Base-by-base conservation (phyloP, 2,797 vertebrate species). In the Lycodopsis pacificus region DNA sequence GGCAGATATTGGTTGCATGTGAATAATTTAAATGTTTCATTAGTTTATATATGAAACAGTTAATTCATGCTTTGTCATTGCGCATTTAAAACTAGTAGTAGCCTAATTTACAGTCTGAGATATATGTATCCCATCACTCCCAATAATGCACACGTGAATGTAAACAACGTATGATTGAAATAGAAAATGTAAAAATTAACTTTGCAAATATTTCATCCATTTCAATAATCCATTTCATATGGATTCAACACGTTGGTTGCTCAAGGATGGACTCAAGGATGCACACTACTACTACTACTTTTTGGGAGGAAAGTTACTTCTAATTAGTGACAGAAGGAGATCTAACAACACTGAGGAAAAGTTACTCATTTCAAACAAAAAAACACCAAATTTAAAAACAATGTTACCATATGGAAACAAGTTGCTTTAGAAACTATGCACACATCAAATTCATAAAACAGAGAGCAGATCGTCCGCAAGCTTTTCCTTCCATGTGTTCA, bases 401-500 rank as follows among this genome's bases (percentile, higher is more conserved):
- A 7, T 12, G 11, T 2, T 22, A 27, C 4, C 10, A 25, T 27
- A 36, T 10, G 4, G 7, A 58, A 75, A 59, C 44, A 20, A 19
- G 17, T 49, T 48, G 38, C 15, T 58, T 36, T 48, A 7, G 30
- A 58, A 49, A 58, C 25, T 36, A 15, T 48, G 5, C 9, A 19
- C 9, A 34, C 4, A 22, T 46, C 9, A 25, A 17, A 63, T 17
- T 42, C 7, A 51, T 32, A 0, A 76, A 80, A 56, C 3, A 19
- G 22, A 69, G 9, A 54, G 46, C 3, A 38, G 65, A 82, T 56
- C 40, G 71, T 73, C 58, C 25, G 32, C 32, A 83, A 79, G 77
- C 61, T 67, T 81, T 85, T 56, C 34, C 72, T 75, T 64, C 20
- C 42, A 22, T 46, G 77, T 79, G 65, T 75, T 57, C 64, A 74